These are phyloP conservation scores for Mus musculus DNA, from an alignment of 2,113 vertebrate genomes.

Conservation along the genomic window GRCm39 chr1:84198501-84199000, in stretches of 20 bases:
- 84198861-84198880: not conserved
- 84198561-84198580: not conserved
- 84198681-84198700: rapidly evolving
- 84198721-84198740: not conserved
- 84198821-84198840: not conserved
- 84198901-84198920: not conserved
- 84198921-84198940: not conserved
- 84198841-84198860: not conserved
- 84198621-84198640: not conserved
- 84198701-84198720: rapidly evolving
- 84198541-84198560: not conserved
- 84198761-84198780: not conserved
- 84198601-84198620: not conserved
- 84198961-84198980: not conserved
- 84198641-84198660: not conserved
- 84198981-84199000: not conserved
- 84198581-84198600: not conserved
- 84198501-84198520: not conserved
- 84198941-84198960: not conserved
- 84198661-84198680: not conserved
- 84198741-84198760: not conserved
- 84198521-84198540: rapidly evolving
- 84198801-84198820: not conserved
- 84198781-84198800: not conserved
- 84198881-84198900: not conserved